These are phyloP conservation scores for Paradoxurus hermaphroditus DNA, from an alignment of 2,113 vertebrate species.

Conservation along the genomic window DNA sequence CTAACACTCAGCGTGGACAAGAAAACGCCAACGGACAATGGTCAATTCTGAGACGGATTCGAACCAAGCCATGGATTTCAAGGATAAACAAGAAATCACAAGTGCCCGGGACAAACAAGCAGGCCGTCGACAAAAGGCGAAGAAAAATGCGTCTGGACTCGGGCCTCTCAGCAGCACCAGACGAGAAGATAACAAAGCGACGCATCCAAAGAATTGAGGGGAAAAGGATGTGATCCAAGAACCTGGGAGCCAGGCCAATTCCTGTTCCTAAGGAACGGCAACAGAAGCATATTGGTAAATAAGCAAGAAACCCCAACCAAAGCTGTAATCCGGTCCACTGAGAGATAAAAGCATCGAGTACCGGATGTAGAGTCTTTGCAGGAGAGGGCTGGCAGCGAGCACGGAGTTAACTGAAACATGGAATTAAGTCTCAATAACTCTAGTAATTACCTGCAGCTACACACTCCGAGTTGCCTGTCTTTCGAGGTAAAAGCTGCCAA, in stretches of 20 bases:
- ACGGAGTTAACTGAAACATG: conserved; percentile 50
- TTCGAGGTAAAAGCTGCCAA: conserved; percentile 54
- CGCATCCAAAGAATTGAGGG: background rate
- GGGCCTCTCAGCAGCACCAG: background rate
- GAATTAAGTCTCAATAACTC: conserved; percentile 64
- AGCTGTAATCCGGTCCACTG: background rate
- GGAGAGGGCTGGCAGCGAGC: conserved; percentile 36
- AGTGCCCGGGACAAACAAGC: background rate
- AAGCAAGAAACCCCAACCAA: background rate
- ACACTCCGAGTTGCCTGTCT: conserved; percentile 34
- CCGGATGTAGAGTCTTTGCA: conserved; percentile 8
- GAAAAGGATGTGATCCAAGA: background rate
- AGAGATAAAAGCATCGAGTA: conserved; percentile 36
- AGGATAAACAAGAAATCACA: conserved; percentile 23
- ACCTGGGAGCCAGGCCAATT: background rate
- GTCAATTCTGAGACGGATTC: background rate
- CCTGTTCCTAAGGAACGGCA: background rate
- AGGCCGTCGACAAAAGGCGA: background rate
- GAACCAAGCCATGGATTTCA: background rate
- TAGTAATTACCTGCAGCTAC: conserved; percentile 38
- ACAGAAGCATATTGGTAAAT: conserved; percentile 13
- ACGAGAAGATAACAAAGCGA: background rate
- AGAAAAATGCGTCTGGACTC: background rate
- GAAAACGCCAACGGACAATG: conserved; percentile 27
- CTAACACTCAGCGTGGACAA: background rate